Percentiles rank a stretch among this genome's conserved stretches.
phyloP scores from a whole-genome alignment of 2,113 vertebrate species.

The Saccopteryx leptura region DNA sequence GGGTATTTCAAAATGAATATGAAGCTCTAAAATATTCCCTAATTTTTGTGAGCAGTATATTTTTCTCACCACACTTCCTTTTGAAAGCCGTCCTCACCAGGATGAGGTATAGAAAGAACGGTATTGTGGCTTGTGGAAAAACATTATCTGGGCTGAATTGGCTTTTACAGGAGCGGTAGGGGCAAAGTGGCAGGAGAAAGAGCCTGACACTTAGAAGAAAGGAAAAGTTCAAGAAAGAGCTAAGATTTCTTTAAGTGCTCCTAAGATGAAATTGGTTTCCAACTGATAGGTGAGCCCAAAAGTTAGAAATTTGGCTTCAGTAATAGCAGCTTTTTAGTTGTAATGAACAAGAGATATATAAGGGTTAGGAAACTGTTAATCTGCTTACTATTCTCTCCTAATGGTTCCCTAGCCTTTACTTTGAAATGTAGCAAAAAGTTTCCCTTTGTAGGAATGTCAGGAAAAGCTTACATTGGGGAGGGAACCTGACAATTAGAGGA shows the following conservation, averaged over 20 bases:
- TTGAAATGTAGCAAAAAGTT: too few relatives aligned
- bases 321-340: too few relatives aligned
- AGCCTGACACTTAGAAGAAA: not conserved
- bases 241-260: conserved; percentile 26
- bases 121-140: not conserved
- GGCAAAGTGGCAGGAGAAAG: not conserved
- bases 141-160: not conserved
- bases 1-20: too few relatives aligned
- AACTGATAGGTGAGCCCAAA: not conserved
- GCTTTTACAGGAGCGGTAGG: conserved; percentile 7
- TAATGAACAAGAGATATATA: too few relatives aligned
- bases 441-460: too few relatives aligned
- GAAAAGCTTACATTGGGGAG: too few relatives aligned
- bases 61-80: conserved; percentile 8
- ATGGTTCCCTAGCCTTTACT: too few relatives aligned
- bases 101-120: not conserved
- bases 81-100: not conserved
- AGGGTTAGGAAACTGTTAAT: too few relatives aligned
- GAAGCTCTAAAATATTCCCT: too few relatives aligned
- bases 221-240: not conserved
- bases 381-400: too few relatives aligned
- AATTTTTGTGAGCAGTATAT: not conserved
- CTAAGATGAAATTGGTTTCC: conserved; percentile 29
- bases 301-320: too few relatives aligned
- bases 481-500: too few relatives aligned